phyloP scores from a whole-genome alignment of 2,113 vertebrate species.

The Burhinus bistriatus region DNA sequence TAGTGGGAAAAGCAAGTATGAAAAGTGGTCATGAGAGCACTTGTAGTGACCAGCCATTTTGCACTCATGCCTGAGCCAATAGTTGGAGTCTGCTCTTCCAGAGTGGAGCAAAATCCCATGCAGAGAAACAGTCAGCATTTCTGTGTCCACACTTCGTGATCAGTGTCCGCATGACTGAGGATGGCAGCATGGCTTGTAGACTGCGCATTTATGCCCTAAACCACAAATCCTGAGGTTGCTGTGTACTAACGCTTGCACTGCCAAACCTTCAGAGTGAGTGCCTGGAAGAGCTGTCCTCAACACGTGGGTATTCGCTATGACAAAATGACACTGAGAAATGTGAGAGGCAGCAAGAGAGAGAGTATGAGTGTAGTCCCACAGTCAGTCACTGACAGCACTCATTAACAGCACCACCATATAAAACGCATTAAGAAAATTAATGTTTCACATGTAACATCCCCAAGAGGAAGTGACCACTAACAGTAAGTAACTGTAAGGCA shows the following conservation, averaged over 20 bases:
- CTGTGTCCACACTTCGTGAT: not conserved
- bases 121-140: not conserved
- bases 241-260: too few relatives aligned
- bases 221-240: not conserved
- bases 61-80: not conserved
- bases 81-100: not conserved
- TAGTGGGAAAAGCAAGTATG: not conserved
- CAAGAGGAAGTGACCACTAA: not conserved
- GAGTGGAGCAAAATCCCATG: not conserved
- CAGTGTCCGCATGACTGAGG: not conserved
- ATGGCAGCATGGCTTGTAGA: fast-evolving
- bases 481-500: not conserved
- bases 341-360: not conserved
- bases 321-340: not conserved
- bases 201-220: not conserved
- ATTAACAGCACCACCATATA: not conserved
- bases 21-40: not conserved
- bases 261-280: too few relatives aligned
- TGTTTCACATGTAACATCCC: not conserved
- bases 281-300: not conserved
- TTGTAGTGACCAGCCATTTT: not conserved
- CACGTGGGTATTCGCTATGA: too few relatives aligned
- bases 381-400: not conserved
- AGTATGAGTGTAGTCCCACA: not conserved
- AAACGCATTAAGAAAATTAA: not conserved